These are phyloP conservation scores for Heliangelus exortis DNA, from an alignment of 2,797 vertebrate species.

Conservation along the genomic window DNA sequence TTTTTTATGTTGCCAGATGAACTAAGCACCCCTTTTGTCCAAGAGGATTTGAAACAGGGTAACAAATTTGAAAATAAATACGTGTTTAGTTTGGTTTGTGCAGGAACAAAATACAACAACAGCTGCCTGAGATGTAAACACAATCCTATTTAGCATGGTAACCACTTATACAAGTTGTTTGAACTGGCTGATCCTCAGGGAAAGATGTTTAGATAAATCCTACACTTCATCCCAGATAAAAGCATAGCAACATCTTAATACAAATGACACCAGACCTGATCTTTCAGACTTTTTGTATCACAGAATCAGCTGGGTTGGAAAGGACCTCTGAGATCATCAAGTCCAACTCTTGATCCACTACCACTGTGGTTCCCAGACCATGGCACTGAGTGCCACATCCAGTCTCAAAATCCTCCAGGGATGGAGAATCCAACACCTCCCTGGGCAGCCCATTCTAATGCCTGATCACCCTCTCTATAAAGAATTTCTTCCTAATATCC, in stretches of 20 bases:
- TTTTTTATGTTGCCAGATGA: neutral
- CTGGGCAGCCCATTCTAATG: too few species aligned
- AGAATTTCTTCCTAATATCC: too few species aligned
- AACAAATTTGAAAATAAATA: neutral
- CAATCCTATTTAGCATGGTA: neutral
- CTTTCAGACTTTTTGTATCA: neutral
- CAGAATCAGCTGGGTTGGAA: too few species aligned
- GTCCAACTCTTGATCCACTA: too few species aligned
- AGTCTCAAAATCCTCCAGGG: too few species aligned
- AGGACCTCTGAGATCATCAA: too few species aligned
- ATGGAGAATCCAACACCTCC: too few species aligned
- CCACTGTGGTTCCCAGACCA: too few species aligned
- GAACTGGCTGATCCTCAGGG: neutral
- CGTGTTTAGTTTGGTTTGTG: neutral
- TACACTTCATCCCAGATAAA: neutral
- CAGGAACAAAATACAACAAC: neutral
- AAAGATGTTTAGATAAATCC: neutral
- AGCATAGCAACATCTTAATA: neutral
- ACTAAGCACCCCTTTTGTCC: neutral
- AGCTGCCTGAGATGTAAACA: neutral
- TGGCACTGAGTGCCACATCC: too few species aligned
- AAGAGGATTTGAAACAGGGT: neutral
- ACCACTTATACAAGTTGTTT: neutral
- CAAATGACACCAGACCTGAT: neutral
- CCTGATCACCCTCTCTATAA: too few species aligned